Base-by-base conservation (phyloP, 2,113 vertebrate species). In the Menidia beryllina region DNA sequence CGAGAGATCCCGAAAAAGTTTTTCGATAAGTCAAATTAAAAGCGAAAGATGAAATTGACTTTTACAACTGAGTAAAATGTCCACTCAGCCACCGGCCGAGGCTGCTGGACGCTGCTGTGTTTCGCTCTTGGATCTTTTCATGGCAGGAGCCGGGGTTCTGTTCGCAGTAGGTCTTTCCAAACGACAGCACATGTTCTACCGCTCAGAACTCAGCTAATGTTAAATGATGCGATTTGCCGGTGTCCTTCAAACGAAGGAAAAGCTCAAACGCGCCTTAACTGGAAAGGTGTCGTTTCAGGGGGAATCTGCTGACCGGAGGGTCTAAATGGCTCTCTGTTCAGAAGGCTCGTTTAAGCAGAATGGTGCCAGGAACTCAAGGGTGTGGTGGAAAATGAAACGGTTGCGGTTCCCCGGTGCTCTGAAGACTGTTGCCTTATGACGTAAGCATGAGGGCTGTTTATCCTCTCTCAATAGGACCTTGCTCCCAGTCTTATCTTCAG, bases 401-500 rank as follows among this genome's bases (percentile, higher is more conserved):
- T 11, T 12, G 9, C 2, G 7, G 12, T 58, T 82, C 57, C 72
- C 49, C 30, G n/a, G 19, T 36, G 5, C 12, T 4, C 7, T 6
- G 1, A 6, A 3, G 30, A 34, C 30, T 34, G 30, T 34, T 34
- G 2, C 19, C 53, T 60, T 51, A 23, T 34, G 50, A 26, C 3
- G 2, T 12, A 4, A 4, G 2, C 11, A 36, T 53, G 47, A 1
- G 12, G 7, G 23, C 2, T 52, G 23, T 64, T 59, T 67, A 30
- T 30, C 55, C 52, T 52, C 10, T 2, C 2, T 65, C 49, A 54
- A 49, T 56, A 43, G 27, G n/a, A 36, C 19, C 9, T 65, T 34
- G 2, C 19, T 54, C 48, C 39, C 14, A 25, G 24, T 60, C 59
- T 77, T 83, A 59, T 79, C 25, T 19, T 20, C 10, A 2, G 19